Percentiles rank a stretch among this genome's conserved stretches.
phyloP scores from a whole-genome alignment of 2,113 vertebrate genomes.

The Pantherophis guttatus region DNA sequence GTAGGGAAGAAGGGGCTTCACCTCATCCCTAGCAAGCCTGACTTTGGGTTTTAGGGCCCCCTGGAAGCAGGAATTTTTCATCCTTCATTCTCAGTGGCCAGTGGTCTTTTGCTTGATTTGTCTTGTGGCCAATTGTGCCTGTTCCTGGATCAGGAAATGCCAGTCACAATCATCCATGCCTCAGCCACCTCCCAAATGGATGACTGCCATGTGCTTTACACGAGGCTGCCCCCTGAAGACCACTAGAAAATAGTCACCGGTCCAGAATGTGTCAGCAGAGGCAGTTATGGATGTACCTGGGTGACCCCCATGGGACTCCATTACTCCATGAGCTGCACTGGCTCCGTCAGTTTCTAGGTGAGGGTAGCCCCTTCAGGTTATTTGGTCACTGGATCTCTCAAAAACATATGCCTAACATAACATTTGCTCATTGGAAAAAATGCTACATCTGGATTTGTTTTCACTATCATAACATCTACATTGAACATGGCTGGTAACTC shows the following conservation, averaged over 20 bases:
- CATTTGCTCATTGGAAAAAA: background rate
- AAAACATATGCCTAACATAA: background rate
- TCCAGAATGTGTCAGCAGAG: background rate
- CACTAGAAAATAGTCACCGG: background rate
- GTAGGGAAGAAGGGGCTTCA: background rate
- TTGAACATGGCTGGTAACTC: background rate
- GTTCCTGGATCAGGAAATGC: background rate
- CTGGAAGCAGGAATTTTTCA: background rate
- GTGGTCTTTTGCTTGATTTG: background rate
- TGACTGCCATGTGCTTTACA: background rate
- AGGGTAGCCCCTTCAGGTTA: background rate
- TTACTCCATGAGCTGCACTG: background rate
- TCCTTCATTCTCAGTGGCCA: background rate
- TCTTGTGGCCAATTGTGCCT: background rate
- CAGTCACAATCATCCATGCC: background rate
- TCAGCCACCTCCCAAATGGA: background rate
- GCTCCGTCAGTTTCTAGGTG: background rate
- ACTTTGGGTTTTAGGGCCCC: background rate
- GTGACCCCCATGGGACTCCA: background rate
- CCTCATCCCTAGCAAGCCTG: background rate
- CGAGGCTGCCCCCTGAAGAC: background rate
- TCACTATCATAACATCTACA: background rate
- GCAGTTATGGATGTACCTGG: background rate
- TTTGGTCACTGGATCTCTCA: background rate
- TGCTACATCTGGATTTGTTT: background rate